phyloP scores from a whole-genome alignment of 2,888 invertebrate genomes.

The Tenodera sinensis region DNA sequence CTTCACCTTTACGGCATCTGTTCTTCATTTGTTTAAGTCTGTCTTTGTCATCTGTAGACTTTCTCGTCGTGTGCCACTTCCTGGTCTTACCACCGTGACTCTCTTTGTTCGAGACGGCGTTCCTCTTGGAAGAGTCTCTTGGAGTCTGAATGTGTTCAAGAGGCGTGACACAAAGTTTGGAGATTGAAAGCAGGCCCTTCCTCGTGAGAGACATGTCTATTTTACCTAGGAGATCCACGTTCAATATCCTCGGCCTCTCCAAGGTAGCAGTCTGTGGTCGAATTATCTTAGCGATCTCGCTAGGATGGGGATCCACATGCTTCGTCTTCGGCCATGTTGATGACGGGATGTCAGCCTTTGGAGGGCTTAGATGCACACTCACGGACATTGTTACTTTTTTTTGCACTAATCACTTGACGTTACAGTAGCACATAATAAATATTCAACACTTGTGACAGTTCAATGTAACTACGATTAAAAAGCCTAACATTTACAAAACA shows the following conservation, averaged over 20 bases:
- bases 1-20: neutral
- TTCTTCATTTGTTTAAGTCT: neutral
- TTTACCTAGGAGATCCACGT: constrained; percentile 50
- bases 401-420: neutral
- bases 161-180: constrained; percentile 44
- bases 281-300: neutral
- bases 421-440: neutral
- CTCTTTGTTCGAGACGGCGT: neutral
- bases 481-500: neutral
- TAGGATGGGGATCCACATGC: neutral
- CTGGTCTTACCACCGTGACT: constrained; percentile 9
- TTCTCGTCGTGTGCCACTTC: neutral
- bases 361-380: neutral
- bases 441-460: neutral
- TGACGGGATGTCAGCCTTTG: neutral
- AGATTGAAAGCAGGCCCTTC: constrained; percentile 48
- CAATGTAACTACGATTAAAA: neutral
- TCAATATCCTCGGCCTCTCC: constrained; percentile 52
- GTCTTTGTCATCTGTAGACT: neutral
- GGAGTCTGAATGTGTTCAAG: constrained; percentile 29
- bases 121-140: neutral
- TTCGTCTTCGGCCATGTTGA: constrained; percentile 23
- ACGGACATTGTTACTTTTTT: neutral
- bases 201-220: constrained; percentile 56
- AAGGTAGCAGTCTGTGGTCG: constrained; percentile 56